These are phyloP conservation scores for Biston betularia DNA, from an alignment of 2,888 invertebrate species.

Conservation along the genomic window DNA sequence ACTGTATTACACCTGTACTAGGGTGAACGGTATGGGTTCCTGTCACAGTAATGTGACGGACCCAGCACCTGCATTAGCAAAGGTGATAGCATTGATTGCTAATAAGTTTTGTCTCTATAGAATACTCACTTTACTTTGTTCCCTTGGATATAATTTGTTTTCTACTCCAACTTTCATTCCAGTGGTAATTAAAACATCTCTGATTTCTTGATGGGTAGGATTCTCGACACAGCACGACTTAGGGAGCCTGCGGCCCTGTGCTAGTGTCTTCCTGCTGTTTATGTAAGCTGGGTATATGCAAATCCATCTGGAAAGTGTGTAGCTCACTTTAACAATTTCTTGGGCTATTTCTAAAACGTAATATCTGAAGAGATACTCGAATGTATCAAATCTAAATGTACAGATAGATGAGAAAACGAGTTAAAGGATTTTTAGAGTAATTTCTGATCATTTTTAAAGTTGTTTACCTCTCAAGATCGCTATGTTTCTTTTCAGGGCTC, in stretches of 20 bases:
- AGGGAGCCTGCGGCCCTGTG: conserved; percentile 94
- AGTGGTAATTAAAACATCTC: conserved; percentile 94
- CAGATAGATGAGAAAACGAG: too few species aligned
- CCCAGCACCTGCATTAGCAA: too few species aligned
- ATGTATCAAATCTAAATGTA: too few species aligned
- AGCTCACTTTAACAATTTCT: too few species aligned
- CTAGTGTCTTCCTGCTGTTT: conserved; percentile 96
- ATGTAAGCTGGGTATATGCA: conserved; percentile 99
- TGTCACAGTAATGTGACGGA: too few species aligned
- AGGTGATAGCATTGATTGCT: too few species aligned
- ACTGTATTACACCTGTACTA: too few species aligned
- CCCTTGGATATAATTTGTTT: conserved; percentile 96
- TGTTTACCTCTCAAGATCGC: conserved; percentile 85
- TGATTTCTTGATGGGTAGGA: conserved; percentile 97
- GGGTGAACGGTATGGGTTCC: too few species aligned
- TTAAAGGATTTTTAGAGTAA: too few species aligned
- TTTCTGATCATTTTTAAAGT: neutral
- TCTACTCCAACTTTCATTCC: conserved; percentile 96
- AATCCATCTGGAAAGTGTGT: conserved; percentile 90
- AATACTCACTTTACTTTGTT: conserved; percentile 90
- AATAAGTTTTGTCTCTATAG: neutral
- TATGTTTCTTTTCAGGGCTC: conserved; percentile 92
- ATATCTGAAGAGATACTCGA: too few species aligned
- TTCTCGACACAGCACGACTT: conserved; percentile 96
- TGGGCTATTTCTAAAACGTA: too few species aligned